Conservation (phyloP, 1,140 invertebrate species). For the Papilio helenus region DNA sequence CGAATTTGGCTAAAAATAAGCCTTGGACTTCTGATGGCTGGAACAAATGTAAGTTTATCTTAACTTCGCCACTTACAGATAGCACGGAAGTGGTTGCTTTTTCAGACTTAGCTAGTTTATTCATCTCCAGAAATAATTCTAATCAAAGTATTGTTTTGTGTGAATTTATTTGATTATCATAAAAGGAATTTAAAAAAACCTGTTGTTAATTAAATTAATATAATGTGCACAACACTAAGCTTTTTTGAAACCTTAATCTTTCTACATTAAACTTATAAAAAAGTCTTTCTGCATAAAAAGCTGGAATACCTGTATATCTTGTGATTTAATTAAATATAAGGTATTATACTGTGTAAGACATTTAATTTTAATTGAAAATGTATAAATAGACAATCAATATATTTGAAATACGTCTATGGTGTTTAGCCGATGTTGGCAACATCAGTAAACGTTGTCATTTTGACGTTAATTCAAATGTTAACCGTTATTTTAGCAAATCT, state of each 20-base stretch:
- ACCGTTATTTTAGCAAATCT: background rate
- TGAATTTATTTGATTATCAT: background rate
- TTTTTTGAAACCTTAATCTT: background rate
- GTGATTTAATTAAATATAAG: no score
- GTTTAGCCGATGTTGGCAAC: background rate
- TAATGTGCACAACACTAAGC: no score
- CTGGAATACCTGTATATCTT: no score
- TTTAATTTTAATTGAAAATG: no score
- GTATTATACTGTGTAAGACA: no score
- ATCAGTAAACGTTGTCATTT: background rate
- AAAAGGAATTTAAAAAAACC: background rate
- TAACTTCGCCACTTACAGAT: no score
- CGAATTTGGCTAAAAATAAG: background rate
- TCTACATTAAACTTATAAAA: background rate
- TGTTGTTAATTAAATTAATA: no score
- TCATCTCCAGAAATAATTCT: no score
- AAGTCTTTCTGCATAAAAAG: no score
- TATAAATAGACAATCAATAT: background rate
- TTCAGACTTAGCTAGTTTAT: no score
- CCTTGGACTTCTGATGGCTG: background rate
- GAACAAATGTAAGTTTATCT: no score
- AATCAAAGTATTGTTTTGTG: background rate
- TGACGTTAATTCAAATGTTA: constrained; percentile 16
- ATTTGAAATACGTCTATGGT: background rate
- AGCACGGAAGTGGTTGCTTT: no score